A percentile compares a stretch with the other conserved stretches of the same genome.
These are phyloP conservation scores for Prenolepis imparis DNA, from an alignment of 2,888 invertebrate species.

Conservation along the genomic window DNA sequence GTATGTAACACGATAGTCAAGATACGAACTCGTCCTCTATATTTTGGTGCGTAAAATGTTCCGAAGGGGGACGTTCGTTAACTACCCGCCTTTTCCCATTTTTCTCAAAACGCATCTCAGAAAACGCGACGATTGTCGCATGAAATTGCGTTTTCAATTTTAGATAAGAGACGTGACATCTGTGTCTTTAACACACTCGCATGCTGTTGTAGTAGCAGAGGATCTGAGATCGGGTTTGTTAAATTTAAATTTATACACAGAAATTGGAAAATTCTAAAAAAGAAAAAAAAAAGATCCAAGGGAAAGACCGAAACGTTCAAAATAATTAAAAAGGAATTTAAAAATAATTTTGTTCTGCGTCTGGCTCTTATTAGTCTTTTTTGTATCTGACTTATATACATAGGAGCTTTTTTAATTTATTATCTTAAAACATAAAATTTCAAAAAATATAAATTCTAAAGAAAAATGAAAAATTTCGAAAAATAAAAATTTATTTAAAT, in stretches of 20 bases:
- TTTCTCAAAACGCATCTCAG: background rate
- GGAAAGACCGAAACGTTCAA: no score
- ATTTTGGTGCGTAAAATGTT: slow-evolving; percentile 49
- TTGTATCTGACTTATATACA: no score
- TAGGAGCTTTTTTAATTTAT: no score
- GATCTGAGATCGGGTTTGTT: background rate
- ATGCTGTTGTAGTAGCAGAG: no score
- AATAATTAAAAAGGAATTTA: no score
- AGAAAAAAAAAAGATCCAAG: no score
- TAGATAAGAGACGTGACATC: background rate
- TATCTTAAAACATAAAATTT: no score
- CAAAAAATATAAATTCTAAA: no score
- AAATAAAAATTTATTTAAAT: background rate
- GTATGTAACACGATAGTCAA: background rate
- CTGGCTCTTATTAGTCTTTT: no score
- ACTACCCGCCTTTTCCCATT: background rate
- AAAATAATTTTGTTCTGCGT: no score
- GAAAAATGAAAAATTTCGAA: background rate
- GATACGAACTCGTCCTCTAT: slow-evolving; percentile 1
- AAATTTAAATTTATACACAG: background rate
- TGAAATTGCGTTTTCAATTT: background rate
- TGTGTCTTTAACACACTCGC: background rate
- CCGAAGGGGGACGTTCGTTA: slow-evolving; percentile 37
- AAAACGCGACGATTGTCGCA: background rate
- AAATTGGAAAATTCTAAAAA: background rate